Conservation (phyloP, 2,888 invertebrate species). For the Notodonta ziczac region DNA sequence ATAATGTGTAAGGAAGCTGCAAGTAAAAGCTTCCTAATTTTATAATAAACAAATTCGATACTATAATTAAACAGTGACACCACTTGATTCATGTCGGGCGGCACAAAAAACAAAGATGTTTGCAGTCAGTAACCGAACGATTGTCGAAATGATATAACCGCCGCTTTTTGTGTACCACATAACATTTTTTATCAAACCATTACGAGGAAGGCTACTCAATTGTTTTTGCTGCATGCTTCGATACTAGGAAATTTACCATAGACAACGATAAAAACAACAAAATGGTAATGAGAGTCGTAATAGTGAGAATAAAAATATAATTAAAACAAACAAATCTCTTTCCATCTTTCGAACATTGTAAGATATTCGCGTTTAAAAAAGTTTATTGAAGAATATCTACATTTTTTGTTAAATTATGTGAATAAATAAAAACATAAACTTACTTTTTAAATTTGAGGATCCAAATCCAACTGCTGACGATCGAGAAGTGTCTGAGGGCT, state of each 20-base stretch:
- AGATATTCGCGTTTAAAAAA: too few relatives aligned
- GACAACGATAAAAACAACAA: not conserved
- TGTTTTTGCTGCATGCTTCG: conserved; percentile 5
- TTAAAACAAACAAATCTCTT: too few relatives aligned
- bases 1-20: too few relatives aligned
- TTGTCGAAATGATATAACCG: not conserved
- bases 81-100: not conserved
- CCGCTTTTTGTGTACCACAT: not conserved
- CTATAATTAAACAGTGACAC: not conserved
- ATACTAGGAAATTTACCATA: not conserved
- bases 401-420: too few relatives aligned
- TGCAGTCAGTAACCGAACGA: not conserved
- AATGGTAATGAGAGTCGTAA: too few relatives aligned
- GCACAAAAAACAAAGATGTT: not conserved
- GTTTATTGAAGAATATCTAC: too few relatives aligned
- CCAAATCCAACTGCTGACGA: conserved; percentile 16
- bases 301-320: too few relatives aligned
- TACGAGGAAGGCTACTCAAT: conserved; percentile 2
- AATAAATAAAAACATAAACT: conserved; percentile 12
- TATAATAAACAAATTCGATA: too few relatives aligned
- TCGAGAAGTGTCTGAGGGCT: conserved; percentile 22
- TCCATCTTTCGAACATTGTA: too few relatives aligned
- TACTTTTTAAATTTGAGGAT: conserved; percentile 13
- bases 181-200: not conserved
- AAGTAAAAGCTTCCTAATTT: too few relatives aligned